Evolutionary conservation across 2,797 vertebrate genomes (phyloP).

Genomic region (Anguilla obscura): DNA sequence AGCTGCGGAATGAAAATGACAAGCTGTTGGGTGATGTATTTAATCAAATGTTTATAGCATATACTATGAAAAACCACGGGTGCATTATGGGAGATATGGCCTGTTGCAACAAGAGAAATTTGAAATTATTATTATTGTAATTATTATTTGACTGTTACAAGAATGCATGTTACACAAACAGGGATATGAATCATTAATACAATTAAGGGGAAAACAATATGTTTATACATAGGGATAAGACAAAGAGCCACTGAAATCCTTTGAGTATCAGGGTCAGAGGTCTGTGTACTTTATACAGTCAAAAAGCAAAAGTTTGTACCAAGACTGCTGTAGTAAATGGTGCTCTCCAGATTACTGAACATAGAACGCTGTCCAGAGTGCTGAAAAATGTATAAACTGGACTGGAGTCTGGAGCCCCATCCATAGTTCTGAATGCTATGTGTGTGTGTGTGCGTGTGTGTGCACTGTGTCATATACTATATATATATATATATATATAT

Average conservation of each 20-base stretch:
- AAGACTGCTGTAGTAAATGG: neutral
- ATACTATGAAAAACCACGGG: neutral
- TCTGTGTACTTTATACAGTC: no score
- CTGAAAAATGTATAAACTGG: neutral
- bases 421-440: neutral
- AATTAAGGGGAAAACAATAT: no score
- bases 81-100: neutral
- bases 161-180: no score
- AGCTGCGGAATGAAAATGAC: neutral
- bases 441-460: neutral
- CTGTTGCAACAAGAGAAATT: no score
- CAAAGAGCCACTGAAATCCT: neutral
- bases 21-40: neutral
- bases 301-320: neutral
- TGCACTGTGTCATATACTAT: neutral
- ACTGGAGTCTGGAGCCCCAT: neutral
- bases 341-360: neutral
- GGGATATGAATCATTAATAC: no score
- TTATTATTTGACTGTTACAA: neutral
- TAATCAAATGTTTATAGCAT: neutral
- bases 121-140: neutral
- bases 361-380: neutral
- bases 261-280: neutral
- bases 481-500: no score
- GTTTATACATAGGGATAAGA: neutral